Percentiles rank a stretch among this genome's conserved stretches.
Conservation (phyloP, 30 jellyfish, hydroid and myxozoan species). For the Catostylus mosaicus region DNA sequence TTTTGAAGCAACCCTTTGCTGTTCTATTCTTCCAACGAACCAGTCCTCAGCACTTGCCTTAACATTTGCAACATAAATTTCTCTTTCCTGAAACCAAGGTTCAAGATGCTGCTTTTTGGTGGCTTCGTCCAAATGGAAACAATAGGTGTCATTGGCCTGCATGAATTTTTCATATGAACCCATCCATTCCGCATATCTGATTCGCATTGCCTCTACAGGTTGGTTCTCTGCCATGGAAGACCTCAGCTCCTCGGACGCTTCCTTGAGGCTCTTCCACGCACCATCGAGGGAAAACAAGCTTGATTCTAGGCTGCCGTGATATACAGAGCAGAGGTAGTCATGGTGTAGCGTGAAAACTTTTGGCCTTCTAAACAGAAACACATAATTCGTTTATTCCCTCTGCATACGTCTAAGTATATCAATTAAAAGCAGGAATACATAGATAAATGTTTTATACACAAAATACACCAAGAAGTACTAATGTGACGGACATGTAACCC, state of each 20-base stretch:
- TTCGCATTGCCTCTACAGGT: conserved; percentile 17
- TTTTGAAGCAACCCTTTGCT: conserved; percentile 34
- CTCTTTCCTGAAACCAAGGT: conserved; percentile 38
- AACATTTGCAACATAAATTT: conserved; percentile 10
- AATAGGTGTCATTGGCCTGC: conserved; percentile 48
- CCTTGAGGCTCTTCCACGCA: conserved; percentile 55
- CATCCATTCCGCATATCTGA: conserved; percentile 35
- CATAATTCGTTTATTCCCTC: too few relatives aligned
- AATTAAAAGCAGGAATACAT: too few relatives aligned
- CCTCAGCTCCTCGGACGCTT: conserved; percentile 43
- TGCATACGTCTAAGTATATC: too few relatives aligned
- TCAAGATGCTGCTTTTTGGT: conserved; percentile 31
- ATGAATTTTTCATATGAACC: conserved; percentile 20
- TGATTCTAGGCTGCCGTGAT: too few relatives aligned
- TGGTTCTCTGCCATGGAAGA: conserved; percentile 35
- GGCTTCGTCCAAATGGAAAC: conserved; percentile 29
- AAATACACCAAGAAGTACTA: too few relatives aligned
- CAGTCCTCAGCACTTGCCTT: conserved; percentile 47
- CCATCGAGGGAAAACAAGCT: conserved; percentile 34
- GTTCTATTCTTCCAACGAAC: conserved; percentile 26
- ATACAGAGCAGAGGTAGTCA: too few relatives aligned
- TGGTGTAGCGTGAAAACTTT: too few relatives aligned
- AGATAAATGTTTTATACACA: too few relatives aligned
- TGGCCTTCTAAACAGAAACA: too few relatives aligned
- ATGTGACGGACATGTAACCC: too few relatives aligned